Conservation (phyloP, 2,797 vertebrate species). For the Pseudocheirus occidentalis region DNA sequence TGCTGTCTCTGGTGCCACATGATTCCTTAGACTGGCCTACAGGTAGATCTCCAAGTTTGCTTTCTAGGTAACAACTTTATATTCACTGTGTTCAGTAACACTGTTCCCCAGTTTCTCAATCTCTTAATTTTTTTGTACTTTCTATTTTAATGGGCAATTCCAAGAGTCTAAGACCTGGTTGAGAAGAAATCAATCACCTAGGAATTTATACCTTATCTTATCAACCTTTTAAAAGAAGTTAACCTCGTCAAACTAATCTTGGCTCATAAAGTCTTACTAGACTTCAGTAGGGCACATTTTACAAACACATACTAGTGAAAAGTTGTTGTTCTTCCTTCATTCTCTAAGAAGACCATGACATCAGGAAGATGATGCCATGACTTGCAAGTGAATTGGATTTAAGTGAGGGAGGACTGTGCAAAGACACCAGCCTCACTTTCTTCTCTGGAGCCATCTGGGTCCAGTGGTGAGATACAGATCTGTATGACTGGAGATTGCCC, state of each 20-base stretch:
- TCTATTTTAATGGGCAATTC: not conserved
- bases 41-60: not conserved
- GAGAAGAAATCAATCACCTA: not conserved
- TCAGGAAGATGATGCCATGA: too few relatives aligned
- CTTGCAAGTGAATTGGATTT: too few relatives aligned
- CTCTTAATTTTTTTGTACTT: not conserved
- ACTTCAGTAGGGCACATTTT: not conserved
- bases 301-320: not conserved
- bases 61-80: not conserved
- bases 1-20: not conserved
- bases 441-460: too few relatives aligned
- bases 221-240: not conserved
- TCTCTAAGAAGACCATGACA: too few relatives aligned
- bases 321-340: not conserved
- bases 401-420: too few relatives aligned
- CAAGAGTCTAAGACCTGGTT: not conserved
- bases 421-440: too few relatives aligned
- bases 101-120: not conserved
- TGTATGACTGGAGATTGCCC: too few relatives aligned
- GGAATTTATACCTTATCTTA: not conserved
- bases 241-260: not conserved
- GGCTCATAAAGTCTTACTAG: not conserved
- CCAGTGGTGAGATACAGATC: too few relatives aligned
- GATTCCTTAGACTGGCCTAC: not conserved
- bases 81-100: not conserved